A percentile compares a stretch with the other conserved stretches of the same genome.
These are phyloP conservation scores for Empidonax alnorum DNA, from an alignment of 2,113 vertebrate species.

Conservation along the genomic window DNA sequence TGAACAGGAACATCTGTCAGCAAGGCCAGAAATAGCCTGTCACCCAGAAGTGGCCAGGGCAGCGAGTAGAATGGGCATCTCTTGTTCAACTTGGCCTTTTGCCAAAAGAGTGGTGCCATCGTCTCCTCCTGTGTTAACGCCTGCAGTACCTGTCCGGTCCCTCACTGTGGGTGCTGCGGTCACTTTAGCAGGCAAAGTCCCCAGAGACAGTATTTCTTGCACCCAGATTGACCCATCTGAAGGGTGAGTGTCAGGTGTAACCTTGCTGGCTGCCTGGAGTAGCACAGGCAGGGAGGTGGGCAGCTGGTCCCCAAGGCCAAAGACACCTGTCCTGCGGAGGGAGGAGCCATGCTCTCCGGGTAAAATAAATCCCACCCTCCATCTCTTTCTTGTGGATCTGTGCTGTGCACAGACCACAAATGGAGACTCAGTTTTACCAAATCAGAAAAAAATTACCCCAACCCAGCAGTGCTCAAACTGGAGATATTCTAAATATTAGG, in stretches of 20 bases:
- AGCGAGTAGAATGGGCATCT: not conserved
- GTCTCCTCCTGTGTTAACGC: accelerated
- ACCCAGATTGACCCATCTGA: not conserved
- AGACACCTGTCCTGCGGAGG: accelerated
- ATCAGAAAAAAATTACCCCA: not conserved
- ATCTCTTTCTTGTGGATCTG: not conserved
- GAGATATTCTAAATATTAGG: not conserved
- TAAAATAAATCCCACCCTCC: not conserved
- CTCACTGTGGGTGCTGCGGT: not conserved
- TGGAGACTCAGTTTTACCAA: not conserved
- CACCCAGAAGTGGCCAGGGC: not conserved
- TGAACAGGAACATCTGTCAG: not conserved
- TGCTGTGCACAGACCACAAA: accelerated
- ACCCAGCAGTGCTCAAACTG: accelerated
- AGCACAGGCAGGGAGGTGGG: accelerated
- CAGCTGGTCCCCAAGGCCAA: accelerated
- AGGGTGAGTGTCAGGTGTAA: not conserved
- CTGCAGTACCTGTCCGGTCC: not conserved
- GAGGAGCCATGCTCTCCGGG: accelerated
- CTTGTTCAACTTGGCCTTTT: not conserved
- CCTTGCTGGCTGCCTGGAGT: not conserved
- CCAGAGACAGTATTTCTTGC: not conserved
- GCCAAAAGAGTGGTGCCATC: not conserved
- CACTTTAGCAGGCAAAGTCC: not conserved
- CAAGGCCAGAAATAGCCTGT: not conserved